Conservation (phyloP, 1,140 invertebrate genomes). For the Micrasema minimum region DNA sequence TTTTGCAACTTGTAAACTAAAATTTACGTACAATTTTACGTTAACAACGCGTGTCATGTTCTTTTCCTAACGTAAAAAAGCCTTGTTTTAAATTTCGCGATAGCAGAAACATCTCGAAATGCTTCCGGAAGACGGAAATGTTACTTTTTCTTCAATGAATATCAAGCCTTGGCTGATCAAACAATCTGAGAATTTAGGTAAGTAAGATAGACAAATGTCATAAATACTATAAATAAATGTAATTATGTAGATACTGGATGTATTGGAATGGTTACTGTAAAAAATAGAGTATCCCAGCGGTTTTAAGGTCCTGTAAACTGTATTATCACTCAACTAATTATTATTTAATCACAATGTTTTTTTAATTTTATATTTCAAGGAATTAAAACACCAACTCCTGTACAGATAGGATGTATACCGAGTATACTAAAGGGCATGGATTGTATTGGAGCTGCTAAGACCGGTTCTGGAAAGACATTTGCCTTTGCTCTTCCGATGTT, state of each 20-base stretch:
- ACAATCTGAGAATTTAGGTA: constrained; percentile 62
- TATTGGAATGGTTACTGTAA: too few relatives aligned
- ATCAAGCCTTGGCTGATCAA: constrained; percentile 65
- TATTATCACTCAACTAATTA: too few relatives aligned
- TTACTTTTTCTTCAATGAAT: constrained; percentile 57
- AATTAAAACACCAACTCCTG: constrained; percentile 83
- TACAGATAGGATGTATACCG: constrained; percentile 85
- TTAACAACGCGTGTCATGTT: too few relatives aligned
- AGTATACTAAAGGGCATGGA: constrained; percentile 84
- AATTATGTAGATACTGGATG: too few relatives aligned
- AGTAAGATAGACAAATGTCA: constrained; percentile 20
- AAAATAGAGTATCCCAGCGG: too few relatives aligned
- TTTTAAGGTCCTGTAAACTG: too few relatives aligned
- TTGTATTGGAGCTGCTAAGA: constrained; percentile 95
- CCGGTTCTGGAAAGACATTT: constrained; percentile 97
- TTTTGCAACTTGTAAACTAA: too few relatives aligned
- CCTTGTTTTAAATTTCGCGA: neutral
- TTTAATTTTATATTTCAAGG: constrained; percentile 64
- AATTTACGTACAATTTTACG: too few relatives aligned
- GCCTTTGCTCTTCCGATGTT: constrained; percentile 96
- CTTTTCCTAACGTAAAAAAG: too few relatives aligned
- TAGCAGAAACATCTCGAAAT: constrained; percentile 4
- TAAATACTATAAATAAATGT: too few relatives aligned
- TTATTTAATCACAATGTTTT: too few relatives aligned
- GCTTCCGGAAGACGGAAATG: constrained; percentile 16